Conservation (phyloP, 2,797 vertebrate genomes). For the Pogoniulus pusillus region DNA sequence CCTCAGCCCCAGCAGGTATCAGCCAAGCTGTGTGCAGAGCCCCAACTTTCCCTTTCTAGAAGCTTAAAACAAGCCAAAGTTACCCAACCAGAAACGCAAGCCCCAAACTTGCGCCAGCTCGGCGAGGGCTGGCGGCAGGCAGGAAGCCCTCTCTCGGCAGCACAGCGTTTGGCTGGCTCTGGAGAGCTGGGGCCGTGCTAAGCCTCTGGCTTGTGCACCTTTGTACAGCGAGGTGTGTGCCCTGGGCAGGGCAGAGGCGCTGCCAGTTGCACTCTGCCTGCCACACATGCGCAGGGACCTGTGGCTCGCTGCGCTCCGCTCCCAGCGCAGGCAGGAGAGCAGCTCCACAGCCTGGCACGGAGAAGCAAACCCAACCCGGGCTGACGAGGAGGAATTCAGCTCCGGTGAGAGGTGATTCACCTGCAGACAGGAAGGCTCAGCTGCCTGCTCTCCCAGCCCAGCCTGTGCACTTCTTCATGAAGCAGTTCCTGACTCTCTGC, state of each 20-base stretch:
- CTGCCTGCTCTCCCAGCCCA: not conserved
- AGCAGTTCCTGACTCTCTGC: constrained; percentile 22
- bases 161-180: constrained; percentile 8
- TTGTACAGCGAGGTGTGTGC: not conserved
- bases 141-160: constrained; percentile 49
- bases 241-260: not conserved
- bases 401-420: not conserved
- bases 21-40: not conserved
- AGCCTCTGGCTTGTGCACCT: not conserved
- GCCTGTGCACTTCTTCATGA: constrained; percentile 39
- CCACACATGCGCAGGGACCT: not conserved
- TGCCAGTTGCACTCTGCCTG: not conserved
- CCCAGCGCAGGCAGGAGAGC: not conserved
- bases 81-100: constrained; percentile 10
- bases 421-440: not conserved
- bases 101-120: not conserved
- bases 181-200: constrained; percentile 6
- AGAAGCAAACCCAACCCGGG: not conserved
- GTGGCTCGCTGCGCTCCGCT: not conserved
- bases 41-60: not conserved
- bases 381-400: not conserved
- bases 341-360: not conserved
- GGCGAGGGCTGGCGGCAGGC: not conserved
- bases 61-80: not conserved
- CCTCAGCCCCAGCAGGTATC: not conserved